Percentiles rank a stretch among this genome's conserved stretches.
phyloP scores from a whole-genome alignment of 1,140 invertebrate species.

The Leptinotarsa defecta region DNA sequence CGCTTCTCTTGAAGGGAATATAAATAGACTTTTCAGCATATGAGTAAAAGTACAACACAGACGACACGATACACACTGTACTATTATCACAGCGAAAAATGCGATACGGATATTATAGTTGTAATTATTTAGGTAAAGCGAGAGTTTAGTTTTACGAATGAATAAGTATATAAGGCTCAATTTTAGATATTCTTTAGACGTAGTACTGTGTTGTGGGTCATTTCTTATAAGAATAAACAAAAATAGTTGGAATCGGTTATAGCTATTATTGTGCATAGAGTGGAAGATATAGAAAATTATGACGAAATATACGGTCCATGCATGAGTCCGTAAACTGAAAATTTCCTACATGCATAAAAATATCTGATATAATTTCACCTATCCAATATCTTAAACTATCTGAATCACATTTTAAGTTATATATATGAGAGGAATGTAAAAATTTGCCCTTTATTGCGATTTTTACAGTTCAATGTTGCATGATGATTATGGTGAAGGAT shows the following conservation, averaged over 20 bases:
- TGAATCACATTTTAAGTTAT: constrained; percentile 54
- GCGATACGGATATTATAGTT: constrained; percentile 32
- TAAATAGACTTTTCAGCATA: neutral
- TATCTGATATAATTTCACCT: constrained; percentile 50
- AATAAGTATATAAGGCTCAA: constrained; percentile 39
- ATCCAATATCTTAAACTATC: constrained; percentile 46
- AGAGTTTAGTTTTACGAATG: constrained; percentile 35
- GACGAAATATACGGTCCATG: constrained; percentile 23
- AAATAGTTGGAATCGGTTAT: neutral
- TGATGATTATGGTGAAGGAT: constrained; percentile 20
- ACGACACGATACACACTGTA: constrained; percentile 49
- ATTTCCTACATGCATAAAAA: constrained; percentile 50
- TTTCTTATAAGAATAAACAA: constrained; percentile 11
- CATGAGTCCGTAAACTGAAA: constrained; percentile 25
- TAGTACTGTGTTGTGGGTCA: constrained; percentile 9
- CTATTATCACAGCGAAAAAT: constrained; percentile 52
- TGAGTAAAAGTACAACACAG: constrained; percentile 42
- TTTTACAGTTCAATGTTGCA: constrained; percentile 31
- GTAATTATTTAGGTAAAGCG: constrained; percentile 35
- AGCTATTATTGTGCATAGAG: constrained; percentile 35
- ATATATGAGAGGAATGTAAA: constrained; percentile 44
- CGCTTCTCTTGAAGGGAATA: neutral
- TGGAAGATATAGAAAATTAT: constrained; percentile 28
- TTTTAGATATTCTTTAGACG: constrained; percentile 35
- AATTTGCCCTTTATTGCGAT: constrained; percentile 42